Evolutionary conservation across 2,797 vertebrate species (phyloP).

Genomic region (Xiphorhynchus erythropygius): DNA sequence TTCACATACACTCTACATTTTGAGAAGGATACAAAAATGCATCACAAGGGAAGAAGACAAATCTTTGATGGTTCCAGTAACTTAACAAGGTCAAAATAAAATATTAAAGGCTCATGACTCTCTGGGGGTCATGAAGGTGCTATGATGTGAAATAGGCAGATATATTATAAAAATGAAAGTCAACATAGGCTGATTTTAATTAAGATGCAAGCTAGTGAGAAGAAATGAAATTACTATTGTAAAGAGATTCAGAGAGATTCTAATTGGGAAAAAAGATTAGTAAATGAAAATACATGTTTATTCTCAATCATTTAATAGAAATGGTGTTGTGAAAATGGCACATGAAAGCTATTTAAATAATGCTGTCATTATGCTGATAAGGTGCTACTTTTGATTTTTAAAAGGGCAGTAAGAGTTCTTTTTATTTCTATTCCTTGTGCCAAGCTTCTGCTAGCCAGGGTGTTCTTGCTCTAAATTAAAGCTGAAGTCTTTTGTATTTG

Average conservation of each 20-base stretch:
- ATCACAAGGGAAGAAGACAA: slow-evolving; percentile 32
- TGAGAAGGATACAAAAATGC: not conserved
- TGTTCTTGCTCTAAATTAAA: slow-evolving; percentile 23
- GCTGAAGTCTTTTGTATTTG: slow-evolving; percentile 23
- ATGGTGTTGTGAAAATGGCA: not conserved
- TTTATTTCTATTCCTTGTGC: not conserved
- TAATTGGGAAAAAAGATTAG: slow-evolving; percentile 47
- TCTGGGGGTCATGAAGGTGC: slow-evolving; percentile 39
- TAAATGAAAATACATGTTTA: slow-evolving; percentile 52
- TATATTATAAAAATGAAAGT: slow-evolving; percentile 52
- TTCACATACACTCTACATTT: not conserved
- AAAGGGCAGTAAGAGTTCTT: not conserved
- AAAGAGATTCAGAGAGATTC: slow-evolving; percentile 21
- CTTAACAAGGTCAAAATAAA: slow-evolving; percentile 62
- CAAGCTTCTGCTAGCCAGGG: not conserved
- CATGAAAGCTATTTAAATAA: slow-evolving; percentile 39
- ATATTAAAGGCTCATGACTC: slow-evolving; percentile 58
- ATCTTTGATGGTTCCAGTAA: slow-evolving; percentile 46
- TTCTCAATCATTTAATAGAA: slow-evolving; percentile 34
- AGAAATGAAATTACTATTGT: slow-evolving; percentile 45
- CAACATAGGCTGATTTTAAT: slow-evolving; percentile 63
- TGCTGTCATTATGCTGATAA: slow-evolving; percentile 36
- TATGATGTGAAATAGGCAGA: slow-evolving; percentile 60
- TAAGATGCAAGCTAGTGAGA: slow-evolving; percentile 63
- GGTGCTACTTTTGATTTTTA: slow-evolving; percentile 35